These are phyloP conservation scores for Micromesistius poutassou DNA, from an alignment of 2,797 vertebrate genomes.

Conservation along the genomic window DNA sequence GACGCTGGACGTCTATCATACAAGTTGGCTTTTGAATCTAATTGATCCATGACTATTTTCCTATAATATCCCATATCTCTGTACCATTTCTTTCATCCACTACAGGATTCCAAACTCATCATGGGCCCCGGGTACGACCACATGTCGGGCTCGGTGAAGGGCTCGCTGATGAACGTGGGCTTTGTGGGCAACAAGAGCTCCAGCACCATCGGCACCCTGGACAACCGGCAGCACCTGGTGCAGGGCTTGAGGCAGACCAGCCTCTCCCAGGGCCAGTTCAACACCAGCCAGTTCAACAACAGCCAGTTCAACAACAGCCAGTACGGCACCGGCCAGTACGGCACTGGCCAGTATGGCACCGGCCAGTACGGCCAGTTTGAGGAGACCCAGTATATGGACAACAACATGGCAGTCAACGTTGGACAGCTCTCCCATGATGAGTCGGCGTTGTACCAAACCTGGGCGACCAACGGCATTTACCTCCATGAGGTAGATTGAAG, in stretches of 20 bases:
- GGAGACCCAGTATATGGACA: not conserved
- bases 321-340: slow-evolving; percentile 7
- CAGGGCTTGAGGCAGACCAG: slow-evolving; percentile 11
- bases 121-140: not conserved
- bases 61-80: not conserved
- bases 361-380: not conserved
- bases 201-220: slow-evolving; percentile 24
- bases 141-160: slow-evolving; percentile 34
- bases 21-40: not conserved
- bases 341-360: slow-evolving; percentile 12
- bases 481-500: slow-evolving; percentile 53
- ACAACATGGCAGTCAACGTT: slow-evolving; percentile 23
- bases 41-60: not conserved
- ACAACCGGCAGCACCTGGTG: slow-evolving; percentile 10
- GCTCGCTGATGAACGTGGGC: not conserved
- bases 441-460: slow-evolving; percentile 24
- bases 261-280: slow-evolving; percentile 15
- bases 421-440: slow-evolving; percentile 19
- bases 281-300: slow-evolving; percentile 4
- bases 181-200: slow-evolving; percentile 25
- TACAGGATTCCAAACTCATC: slow-evolving; percentile 55
- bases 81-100: not conserved
- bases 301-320: slow-evolving; percentile 16
- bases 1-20: not conserved
- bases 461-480: slow-evolving; percentile 59